Evolutionary conservation across 2,797 vertebrate genomes (phyloP).

Genomic region (Sebastolobus alascanus): DNA sequence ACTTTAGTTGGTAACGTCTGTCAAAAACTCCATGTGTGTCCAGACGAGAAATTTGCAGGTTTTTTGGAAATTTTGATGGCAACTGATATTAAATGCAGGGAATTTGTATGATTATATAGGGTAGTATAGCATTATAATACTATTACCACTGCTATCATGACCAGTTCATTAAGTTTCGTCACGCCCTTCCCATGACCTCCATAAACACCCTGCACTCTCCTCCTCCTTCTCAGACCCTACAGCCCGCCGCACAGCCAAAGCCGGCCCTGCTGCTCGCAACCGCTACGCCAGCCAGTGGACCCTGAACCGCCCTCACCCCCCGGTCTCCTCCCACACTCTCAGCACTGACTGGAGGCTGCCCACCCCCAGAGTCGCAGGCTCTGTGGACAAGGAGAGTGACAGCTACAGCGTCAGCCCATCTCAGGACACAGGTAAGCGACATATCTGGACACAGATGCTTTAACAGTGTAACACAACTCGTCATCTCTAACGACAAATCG

Average conservation of each 20-base stretch:
- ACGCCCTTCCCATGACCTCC: neutral
- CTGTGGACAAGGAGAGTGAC: constrained; percentile 97
- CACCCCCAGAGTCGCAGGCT: constrained; percentile 92
- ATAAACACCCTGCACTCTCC: neutral
- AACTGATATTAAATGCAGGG: neutral
- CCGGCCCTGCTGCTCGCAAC: constrained; percentile 93
- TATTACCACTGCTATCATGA: neutral
- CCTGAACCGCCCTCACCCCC: constrained; percentile 95
- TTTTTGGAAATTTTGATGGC: neutral
- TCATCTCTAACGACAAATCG: constrained; percentile 32
- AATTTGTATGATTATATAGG: neutral
- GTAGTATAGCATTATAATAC: neutral
- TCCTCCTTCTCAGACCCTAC: constrained; percentile 89
- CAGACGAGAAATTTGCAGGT: neutral
- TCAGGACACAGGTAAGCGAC: constrained; percentile 92
- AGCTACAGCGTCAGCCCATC: constrained; percentile 99
- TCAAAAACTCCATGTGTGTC: neutral
- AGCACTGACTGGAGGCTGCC: constrained; percentile 98
- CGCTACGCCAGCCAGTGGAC: constrained; percentile 99
- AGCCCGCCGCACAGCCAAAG: constrained; percentile 94
- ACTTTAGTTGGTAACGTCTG: neutral
- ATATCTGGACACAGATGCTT: neutral
- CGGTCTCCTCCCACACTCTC: constrained; percentile 95
- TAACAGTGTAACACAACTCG: neutral
- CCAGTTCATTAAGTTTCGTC: neutral